Evolutionary conservation across 2,888 invertebrate species (phyloP), one percentile per base, ranked within the genome.

Genomic region (Lamellibrachia satsuma): DNA sequence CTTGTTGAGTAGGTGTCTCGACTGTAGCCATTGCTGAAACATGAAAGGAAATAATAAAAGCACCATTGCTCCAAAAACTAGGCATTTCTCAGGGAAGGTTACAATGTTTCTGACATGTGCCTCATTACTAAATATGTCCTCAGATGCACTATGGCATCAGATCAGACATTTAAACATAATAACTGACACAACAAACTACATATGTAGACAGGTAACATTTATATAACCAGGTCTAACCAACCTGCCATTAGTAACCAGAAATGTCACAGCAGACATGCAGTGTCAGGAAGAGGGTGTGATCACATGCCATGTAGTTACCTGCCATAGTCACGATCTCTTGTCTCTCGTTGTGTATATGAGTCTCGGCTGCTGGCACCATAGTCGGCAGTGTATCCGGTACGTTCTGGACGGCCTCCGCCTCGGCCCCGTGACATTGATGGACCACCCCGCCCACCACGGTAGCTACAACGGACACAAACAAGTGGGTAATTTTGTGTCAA

Each of bases 21-120:
- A 75, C 75, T 75, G 75, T 75, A 75, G 75, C 75, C 75, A n/a
- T 75, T 75, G 75, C 75, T 75, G 22, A 75, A 75, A 75, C 22
- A 22, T 75, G 75, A 75, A 75, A 75, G 75, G 22, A 75, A 1
- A 55, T 9, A 55, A 55, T 1, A 7, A 3, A 55, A 3, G 39
- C 39, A 39, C 39, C 39, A 55, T 55, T 55, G 55, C 55, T 55
- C 55, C 55, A 55, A 55, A 7, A 9, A 3, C 9, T 9, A 55
- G 9, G 8, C 55, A 55, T 7, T 55, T 9, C 9, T 55, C 55
- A 3, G 9, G 55, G 55, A 75, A 75, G 39, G 22, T 75, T 75
- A 75, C 75, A 75, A n/a, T 75, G 22, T 75, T 15, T n/a, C 75
- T 6, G 4, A 75, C 75, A 75, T 39, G 75, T 75, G 75, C 75